These are phyloP conservation scores for Atrina japonica DNA, from an alignment of 2,888 invertebrate genomes.

Conservation along the genomic window DNA sequence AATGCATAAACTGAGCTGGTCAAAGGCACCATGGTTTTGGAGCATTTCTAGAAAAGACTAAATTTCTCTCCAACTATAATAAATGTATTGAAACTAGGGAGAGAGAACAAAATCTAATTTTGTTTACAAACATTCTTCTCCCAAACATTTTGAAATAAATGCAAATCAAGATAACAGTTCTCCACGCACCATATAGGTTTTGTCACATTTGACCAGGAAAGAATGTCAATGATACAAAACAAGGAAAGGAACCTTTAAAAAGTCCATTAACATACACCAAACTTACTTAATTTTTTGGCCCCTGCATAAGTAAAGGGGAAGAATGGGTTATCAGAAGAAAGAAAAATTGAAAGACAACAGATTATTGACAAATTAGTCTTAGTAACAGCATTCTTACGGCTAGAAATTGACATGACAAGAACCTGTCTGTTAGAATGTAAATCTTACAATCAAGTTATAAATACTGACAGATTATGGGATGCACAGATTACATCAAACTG, in stretches of 20 bases:
- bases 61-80: neutral
- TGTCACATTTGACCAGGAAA: constrained; percentile 42
- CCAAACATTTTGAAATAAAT: neutral
- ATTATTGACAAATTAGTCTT: no score
- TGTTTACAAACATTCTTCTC: neutral
- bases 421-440: no score
- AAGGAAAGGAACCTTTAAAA: constrained; percentile 23
- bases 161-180: neutral
- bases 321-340: constrained; percentile 13
- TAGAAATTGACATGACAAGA: no score
- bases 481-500: no score
- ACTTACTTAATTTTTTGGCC: constrained; percentile 42
- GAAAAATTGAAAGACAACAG: neutral
- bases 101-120: constrained; percentile 1
- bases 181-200: constrained; percentile 41
- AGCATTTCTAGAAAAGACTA: constrained; percentile 19
- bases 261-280: constrained; percentile 14
- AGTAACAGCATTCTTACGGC: neutral
- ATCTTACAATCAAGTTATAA: no score
- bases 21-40: constrained; percentile 27
- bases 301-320: constrained; percentile 40
- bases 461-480: no score
- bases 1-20: constrained; percentile 12
- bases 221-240: constrained; percentile 31
- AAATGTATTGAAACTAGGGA: neutral